A percentile compares a stretch with the other conserved stretches of the same genome.
These are phyloP conservation scores for Tringa solitaria DNA, from an alignment of 2,113 vertebrate species.

Conservation along the genomic window DNA sequence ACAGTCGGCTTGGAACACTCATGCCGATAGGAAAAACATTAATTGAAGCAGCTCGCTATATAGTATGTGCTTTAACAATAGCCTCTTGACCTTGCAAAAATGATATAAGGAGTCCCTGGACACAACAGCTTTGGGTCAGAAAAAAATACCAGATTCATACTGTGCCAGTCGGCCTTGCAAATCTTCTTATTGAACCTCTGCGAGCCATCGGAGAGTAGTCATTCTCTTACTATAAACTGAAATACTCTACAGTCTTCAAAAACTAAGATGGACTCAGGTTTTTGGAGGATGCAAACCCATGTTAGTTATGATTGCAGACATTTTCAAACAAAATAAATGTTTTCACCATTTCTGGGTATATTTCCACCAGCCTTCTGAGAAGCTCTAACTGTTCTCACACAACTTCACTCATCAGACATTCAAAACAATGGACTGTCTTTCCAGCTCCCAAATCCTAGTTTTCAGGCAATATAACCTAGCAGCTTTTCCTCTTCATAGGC, in stretches of 20 bases:
- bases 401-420: background rate
- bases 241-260: background rate
- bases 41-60: background rate
- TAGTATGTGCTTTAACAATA: background rate
- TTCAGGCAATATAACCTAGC: background rate
- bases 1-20: background rate
- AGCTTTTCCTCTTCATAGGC: background rate
- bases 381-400: background rate
- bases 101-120: background rate
- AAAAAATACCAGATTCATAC: background rate
- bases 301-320: accelerated
- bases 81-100: background rate
- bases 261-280: background rate
- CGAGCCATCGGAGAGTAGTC: background rate
- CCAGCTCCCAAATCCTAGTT: background rate
- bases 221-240: background rate
- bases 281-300: background rate
- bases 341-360: background rate
- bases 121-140: background rate
- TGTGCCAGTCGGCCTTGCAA: background rate
- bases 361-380: background rate
- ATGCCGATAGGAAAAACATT: background rate
- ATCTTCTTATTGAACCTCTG: background rate
- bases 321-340: background rate
- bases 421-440: background rate